Evolutionary conservation across 2,888 invertebrate species (phyloP).

Genomic region (Andrena camellia): DNA sequence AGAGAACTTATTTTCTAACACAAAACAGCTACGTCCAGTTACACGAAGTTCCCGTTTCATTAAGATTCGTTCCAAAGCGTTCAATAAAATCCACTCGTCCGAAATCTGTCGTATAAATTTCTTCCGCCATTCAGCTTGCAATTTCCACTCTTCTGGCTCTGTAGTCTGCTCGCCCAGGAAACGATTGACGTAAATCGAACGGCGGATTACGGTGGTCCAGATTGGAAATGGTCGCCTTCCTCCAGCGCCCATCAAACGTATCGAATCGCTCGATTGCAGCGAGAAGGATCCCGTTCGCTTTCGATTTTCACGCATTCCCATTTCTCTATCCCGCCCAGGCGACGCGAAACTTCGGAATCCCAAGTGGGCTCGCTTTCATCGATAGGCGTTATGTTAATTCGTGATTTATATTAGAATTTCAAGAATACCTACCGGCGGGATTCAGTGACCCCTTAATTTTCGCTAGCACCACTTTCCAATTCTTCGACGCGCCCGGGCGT

Average conservation of each 20-base stretch:
- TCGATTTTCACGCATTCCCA: conserved; percentile 14
- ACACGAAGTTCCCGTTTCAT: neutral
- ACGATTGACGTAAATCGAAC: conserved; percentile 16
- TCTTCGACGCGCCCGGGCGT: conserved; percentile 6
- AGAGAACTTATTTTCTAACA: no score
- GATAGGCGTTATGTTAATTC: conserved; percentile 41
- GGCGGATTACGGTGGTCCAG: conserved; percentile 36
- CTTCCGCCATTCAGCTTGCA: conserved; percentile 30
- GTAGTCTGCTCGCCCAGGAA: conserved; percentile 33
- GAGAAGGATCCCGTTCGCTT: neutral
- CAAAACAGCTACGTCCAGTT: no score
- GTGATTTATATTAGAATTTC: conserved; percentile 53
- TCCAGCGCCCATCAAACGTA: neutral
- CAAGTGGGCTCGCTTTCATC: conserved; percentile 36
- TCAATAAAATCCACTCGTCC: no score
- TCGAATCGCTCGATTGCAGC: neutral
- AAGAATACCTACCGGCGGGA: conserved; percentile 44
- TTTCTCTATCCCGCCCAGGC: neutral
- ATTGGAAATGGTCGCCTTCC: conserved; percentile 27
- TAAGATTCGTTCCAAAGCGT: no score
- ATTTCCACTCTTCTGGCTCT: conserved; percentile 34
- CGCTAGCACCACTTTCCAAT: conserved; percentile 46
- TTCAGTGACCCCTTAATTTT: conserved; percentile 63
- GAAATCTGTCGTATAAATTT: conserved; percentile 41
- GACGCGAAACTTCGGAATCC: conserved; percentile 28